Base-by-base conservation (phyloP, 2,888 invertebrate species). In the Prostheceraeus crozeri region DNA sequence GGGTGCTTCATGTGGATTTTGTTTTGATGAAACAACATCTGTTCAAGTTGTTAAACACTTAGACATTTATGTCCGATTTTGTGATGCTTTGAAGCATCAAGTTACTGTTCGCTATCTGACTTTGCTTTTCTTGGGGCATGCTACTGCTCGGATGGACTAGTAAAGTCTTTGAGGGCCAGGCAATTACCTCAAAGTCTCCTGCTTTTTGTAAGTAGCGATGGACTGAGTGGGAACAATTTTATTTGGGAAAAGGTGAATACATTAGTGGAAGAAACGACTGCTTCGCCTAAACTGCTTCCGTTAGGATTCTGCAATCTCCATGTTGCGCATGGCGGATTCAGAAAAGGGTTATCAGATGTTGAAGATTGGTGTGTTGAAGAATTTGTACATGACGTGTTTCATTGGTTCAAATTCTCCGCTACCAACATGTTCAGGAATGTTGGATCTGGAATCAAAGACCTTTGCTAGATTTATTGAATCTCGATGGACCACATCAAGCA, bases 221-320 rank as follows among this genome's bases (percentile, higher is more conserved):
- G 48, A 25, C 48, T 19, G 19, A 48, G 27, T 48, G 48, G 23
- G n/a, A 48, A 48, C 23, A 48, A 48, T n/a, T 25, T 11, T 48
- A 19, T 48, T 48, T 10, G 23, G 23, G 27, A 48, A 28, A 25
- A 14, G 8, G 23, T 48, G 48, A 11, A 48, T 19, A 21, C 14
- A 10, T 28, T 10, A 25, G 27, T 48, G 19, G 27, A 19, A 28
- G 48, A 48, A 48, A n/a, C n/a, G n/a, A 25, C n/a, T 48, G 48
- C 25, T 25, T 40, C 40, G 19, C 14, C 48, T 48, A 28, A 11
- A n/a, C 27, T 48, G 6, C 48, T 48, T 14, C 48, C 14, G 19
- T 14, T 21, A 48, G 23, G 48, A 19, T 19, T 10, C 27, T 48
- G 48, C 23, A 48, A 19, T 10, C 23, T 48, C n/a, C 48, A 48